phyloP scores from a whole-genome alignment of 2,888 invertebrate species.

The Nebria brevicollis region DNA sequence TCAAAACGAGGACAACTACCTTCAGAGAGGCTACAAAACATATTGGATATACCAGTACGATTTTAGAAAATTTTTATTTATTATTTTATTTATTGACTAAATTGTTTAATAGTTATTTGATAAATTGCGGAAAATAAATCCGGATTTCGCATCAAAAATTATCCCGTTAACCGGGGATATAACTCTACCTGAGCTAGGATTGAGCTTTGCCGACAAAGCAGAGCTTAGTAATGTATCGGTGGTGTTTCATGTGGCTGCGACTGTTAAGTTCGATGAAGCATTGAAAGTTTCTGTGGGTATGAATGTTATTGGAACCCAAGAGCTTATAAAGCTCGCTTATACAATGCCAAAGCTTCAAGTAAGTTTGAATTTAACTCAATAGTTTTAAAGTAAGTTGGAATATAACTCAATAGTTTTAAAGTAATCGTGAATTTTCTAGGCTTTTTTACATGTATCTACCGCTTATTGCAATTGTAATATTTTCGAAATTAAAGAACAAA shows the following conservation, averaged over 20 bases:
- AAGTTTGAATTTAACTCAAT: constrained; percentile 47
- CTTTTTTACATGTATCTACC: constrained; percentile 75
- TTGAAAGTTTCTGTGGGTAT: constrained; percentile 77
- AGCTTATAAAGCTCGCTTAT: constrained; percentile 76
- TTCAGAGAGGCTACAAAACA: background rate
- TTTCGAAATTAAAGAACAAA: constrained; percentile 68
- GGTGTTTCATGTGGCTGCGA: constrained; percentile 86
- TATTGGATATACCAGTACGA: background rate
- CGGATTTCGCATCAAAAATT: constrained; percentile 63
- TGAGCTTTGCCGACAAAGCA: constrained; percentile 66
- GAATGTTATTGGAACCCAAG: constrained; percentile 79
- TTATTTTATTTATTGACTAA: background rate
- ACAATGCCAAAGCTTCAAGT: constrained; percentile 76
- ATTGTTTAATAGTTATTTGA: background rate
- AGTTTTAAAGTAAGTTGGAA: background rate
- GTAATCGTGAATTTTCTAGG: constrained; percentile 57
- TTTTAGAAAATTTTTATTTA: background rate
- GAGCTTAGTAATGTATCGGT: constrained; percentile 73
- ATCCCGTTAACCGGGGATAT: constrained; percentile 73
- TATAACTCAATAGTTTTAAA: background rate
- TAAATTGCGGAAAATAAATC: background rate
- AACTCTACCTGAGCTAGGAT: constrained; percentile 68
- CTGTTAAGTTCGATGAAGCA: constrained; percentile 83
- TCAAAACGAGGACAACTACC: background rate
- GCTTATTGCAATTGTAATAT: constrained; percentile 78